Evolutionary conservation across 1,140 invertebrate species (phyloP).

Genomic region (Sinonovacula constricta): DNA sequence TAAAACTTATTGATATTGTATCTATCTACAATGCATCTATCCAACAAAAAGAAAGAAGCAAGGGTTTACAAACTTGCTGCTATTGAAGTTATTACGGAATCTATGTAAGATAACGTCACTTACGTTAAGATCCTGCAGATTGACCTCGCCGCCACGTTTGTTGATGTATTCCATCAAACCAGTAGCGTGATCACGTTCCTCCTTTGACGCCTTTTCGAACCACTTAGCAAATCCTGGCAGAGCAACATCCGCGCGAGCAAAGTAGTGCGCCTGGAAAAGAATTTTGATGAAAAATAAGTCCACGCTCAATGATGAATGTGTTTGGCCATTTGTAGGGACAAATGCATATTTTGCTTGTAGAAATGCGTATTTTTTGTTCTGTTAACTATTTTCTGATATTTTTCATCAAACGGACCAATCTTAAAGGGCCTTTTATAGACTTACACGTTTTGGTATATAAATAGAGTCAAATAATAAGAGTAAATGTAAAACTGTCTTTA

Average conservation of each 20-base stretch:
- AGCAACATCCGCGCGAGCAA: constrained; percentile 87
- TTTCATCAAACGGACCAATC: no score
- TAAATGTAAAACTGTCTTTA: no score
- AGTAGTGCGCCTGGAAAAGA: constrained; percentile 85
- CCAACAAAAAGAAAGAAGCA: constrained; percentile 8
- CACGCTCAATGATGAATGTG: background rate
- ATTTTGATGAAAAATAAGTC: background rate
- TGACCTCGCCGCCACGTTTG: constrained; percentile 86
- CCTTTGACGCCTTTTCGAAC: constrained; percentile 90
- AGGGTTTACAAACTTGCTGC: background rate
- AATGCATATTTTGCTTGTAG: no score
- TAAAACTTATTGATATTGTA: no score
- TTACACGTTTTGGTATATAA: no score
- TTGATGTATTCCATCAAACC: constrained; percentile 94
- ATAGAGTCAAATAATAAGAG: no score
- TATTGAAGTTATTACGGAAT: background rate
- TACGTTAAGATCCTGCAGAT: constrained; percentile 62
- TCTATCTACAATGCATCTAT: no score
- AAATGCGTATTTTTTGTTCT: no score
- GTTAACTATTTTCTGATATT: no score
- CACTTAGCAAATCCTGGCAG: constrained; percentile 93
- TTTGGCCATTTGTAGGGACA: no score
- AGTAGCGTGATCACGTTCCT: constrained; percentile 94
- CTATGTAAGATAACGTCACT: constrained; percentile 18
- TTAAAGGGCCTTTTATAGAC: no score